Conservation (phyloP, 2,797 vertebrate species). For the Acropternis orthonyx region DNA sequence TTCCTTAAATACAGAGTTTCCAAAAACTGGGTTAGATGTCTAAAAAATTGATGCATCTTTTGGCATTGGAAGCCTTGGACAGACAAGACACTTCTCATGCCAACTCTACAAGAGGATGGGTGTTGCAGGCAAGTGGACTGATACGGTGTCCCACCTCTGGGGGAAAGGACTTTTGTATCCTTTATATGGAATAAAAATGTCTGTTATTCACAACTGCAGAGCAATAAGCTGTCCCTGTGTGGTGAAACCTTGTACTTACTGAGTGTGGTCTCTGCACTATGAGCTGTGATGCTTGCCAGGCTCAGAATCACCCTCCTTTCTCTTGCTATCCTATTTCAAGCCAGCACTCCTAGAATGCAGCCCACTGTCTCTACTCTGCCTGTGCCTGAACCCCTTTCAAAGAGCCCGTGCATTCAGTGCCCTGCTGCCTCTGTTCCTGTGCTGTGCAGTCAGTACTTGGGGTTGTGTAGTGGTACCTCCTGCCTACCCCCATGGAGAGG, state of each 20-base stretch:
- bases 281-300: neutral
- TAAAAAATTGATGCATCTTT: neutral
- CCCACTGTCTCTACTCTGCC: neutral
- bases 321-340: neutral
- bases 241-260: neutral
- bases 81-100: neutral
- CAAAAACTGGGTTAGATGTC: neutral
- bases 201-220: neutral
- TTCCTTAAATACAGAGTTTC: neutral
- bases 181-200: neutral
- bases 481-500: neutral
- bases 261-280: neutral
- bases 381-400: neutral
- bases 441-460: neutral
- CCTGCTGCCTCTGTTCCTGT: neutral
- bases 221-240: neutral
- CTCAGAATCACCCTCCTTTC: neutral
- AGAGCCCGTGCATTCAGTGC: neutral
- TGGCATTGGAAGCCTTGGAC: neutral
- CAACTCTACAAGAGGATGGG: neutral
- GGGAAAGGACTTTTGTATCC: neutral
- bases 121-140: neutral
- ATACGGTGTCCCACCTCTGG: neutral
- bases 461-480: neutral
- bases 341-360: neutral